Evolutionary conservation across 2,113 vertebrate species (phyloP).

Genomic region (Aythya baeri): DNA sequence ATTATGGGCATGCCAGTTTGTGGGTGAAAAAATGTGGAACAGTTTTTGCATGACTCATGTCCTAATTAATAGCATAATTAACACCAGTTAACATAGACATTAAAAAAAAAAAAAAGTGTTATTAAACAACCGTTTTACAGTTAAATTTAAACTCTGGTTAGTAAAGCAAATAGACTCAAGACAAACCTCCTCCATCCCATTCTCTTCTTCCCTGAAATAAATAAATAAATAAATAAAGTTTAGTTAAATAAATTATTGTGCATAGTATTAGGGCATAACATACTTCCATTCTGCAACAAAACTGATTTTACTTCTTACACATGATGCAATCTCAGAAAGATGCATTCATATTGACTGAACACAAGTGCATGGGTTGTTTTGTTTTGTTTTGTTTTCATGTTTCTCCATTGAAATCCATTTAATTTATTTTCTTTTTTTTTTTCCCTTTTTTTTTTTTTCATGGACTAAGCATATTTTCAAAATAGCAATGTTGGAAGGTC

Average conservation of each 20-base stretch:
- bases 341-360: rapidly evolving
- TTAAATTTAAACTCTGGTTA: too few species aligned
- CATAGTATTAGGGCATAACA: neutral
- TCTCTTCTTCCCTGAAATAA: too few species aligned
- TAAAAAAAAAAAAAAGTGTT: too few species aligned
- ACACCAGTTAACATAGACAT: too few species aligned
- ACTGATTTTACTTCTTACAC: neutral
- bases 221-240: neutral
- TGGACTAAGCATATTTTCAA: neutral
- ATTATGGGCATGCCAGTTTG: neutral
- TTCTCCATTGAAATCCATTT: neutral
- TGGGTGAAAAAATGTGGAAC: slow-evolving; percentile 20
- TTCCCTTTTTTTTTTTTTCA: neutral
- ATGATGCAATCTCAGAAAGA: neutral
- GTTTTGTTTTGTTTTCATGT: neutral
- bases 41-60: neutral
- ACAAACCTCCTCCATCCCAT: too few species aligned
- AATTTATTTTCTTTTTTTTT: neutral
- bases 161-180: too few species aligned
- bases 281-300: neutral
- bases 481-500: neutral
- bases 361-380: neutral
- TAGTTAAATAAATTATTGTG: neutral
- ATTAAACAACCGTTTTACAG: too few species aligned
- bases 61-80: too few species aligned